These are phyloP conservation scores for Argopecten irradians DNA, from an alignment of 1,140 invertebrate genomes.

Conservation along the genomic window DNA sequence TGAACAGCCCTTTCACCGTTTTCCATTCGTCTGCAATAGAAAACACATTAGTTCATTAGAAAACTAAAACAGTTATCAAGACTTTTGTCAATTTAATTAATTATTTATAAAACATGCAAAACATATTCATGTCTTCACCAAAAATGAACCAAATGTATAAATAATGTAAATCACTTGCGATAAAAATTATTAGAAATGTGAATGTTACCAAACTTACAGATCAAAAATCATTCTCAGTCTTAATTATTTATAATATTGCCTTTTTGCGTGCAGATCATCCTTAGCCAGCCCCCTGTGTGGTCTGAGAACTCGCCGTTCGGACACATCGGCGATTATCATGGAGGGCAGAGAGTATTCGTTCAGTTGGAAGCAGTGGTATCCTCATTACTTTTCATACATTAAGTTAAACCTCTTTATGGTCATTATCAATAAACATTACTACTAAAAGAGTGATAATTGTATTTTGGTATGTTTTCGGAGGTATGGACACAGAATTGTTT, in stretches of 20 bases:
- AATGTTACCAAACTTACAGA: too few relatives aligned
- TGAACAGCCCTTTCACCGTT: not conserved
- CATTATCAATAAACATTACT: not conserved
- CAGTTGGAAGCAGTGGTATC: conserved; percentile 42
- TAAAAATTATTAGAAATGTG: too few relatives aligned
- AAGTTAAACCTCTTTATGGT: not conserved
- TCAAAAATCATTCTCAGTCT: not conserved
- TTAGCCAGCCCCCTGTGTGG: conserved; percentile 54
- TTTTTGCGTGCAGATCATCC: conserved; percentile 36
- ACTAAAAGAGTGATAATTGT: not conserved
- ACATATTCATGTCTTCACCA: too few relatives aligned
- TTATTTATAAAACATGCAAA: too few relatives aligned
- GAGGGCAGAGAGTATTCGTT: conserved; percentile 43
- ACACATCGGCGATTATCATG: conserved; percentile 54
- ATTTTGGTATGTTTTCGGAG: too few relatives aligned
- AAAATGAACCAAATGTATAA: too few relatives aligned
- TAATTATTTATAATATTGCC: not conserved
- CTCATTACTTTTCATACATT: not conserved
- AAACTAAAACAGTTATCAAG: too few relatives aligned
- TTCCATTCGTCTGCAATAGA: too few relatives aligned
- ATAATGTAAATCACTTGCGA: too few relatives aligned
- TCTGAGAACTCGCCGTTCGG: conserved; percentile 49
- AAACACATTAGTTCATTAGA: too few relatives aligned
- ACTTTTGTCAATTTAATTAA: too few relatives aligned
- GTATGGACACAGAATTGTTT: too few relatives aligned